Percentiles rank a stretch among this genome's conserved stretches.
Conservation (phyloP, 2,888 invertebrate genomes). For the Molanna angustata region DNA sequence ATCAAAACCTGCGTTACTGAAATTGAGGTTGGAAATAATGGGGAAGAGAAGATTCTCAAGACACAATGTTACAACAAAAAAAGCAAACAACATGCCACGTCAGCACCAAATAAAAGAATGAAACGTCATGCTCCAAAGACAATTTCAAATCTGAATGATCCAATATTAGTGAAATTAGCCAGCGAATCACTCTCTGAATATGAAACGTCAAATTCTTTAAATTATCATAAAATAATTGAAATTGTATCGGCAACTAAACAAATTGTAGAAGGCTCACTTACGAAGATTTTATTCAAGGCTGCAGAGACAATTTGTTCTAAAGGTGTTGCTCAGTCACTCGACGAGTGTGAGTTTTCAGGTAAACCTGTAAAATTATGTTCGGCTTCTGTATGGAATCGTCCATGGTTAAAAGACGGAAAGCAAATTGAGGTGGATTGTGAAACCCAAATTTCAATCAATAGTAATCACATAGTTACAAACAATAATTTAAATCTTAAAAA, state of each 20-base stretch:
- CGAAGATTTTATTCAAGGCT: too few species aligned
- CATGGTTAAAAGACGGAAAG: conserved; percentile 55
- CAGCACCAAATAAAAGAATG: conserved; percentile 43
- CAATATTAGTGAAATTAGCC: too few species aligned
- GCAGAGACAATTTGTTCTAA: too few species aligned
- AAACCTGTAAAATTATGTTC: conserved; percentile 13
- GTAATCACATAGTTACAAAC: not conserved
- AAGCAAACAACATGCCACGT: conserved; percentile 41
- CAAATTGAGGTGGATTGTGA: conserved; percentile 39
- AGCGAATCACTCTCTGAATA: conserved; percentile 33
- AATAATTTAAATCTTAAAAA: not conserved
- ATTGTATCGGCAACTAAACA: conserved; percentile 41
- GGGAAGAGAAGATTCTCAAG: conserved; percentile 33
- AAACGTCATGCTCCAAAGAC: too few species aligned
- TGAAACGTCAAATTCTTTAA: conserved; percentile 11
- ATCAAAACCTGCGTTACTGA: conserved; percentile 21
- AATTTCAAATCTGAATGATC: too few species aligned
- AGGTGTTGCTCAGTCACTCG: too few species aligned
- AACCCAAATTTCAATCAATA: not conserved
- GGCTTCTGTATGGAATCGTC: conserved; percentile 52
- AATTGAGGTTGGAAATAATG: conserved; percentile 21
- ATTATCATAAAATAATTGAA: conserved; percentile 35
- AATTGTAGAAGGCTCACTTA: conserved; percentile 34
- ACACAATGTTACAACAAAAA: conserved; percentile 40
- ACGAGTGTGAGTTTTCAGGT: too few species aligned